phyloP scores from a whole-genome alignment of 2,888 invertebrate genomes.

The Calameuta idolon region DNA sequence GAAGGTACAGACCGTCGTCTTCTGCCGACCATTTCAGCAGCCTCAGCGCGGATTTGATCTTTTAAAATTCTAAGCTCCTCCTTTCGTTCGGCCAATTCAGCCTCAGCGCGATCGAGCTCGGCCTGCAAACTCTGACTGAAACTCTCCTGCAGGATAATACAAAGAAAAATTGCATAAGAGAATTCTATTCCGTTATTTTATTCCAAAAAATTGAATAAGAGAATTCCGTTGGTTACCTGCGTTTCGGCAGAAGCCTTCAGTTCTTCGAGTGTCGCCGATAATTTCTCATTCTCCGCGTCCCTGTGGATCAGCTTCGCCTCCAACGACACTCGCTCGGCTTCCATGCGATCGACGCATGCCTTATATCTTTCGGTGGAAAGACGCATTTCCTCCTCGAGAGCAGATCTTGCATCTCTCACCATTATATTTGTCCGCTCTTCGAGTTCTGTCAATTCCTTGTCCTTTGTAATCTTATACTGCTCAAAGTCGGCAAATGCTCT shows the following conservation, averaged over 20 bases:
- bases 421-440: constrained; percentile 41
- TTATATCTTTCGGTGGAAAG: constrained; percentile 47
- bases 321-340: constrained; percentile 48
- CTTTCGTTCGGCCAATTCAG: constrained; percentile 59
- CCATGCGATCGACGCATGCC: constrained; percentile 42
- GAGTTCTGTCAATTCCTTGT: constrained; percentile 29
- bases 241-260: constrained; percentile 57
- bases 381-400: constrained; percentile 53
- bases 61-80: constrained; percentile 57
- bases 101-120: constrained; percentile 60
- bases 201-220: neutral
- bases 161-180: neutral
- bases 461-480: constrained; percentile 22
- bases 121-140: constrained; percentile 62
- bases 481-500: constrained; percentile 25
- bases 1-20: constrained; percentile 42
- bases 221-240: constrained; percentile 43
- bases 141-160: constrained; percentile 51
- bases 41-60: constrained; percentile 58
- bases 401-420: constrained; percentile 48
- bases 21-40: constrained; percentile 60
- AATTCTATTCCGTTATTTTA: too few species aligned
- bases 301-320: constrained; percentile 49
- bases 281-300: constrained; percentile 48
- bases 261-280: constrained; percentile 51